These are phyloP conservation scores for Meteorus sp. DNA, from an alignment of 1,140 invertebrate genomes.

Conservation along the genomic window DNA sequence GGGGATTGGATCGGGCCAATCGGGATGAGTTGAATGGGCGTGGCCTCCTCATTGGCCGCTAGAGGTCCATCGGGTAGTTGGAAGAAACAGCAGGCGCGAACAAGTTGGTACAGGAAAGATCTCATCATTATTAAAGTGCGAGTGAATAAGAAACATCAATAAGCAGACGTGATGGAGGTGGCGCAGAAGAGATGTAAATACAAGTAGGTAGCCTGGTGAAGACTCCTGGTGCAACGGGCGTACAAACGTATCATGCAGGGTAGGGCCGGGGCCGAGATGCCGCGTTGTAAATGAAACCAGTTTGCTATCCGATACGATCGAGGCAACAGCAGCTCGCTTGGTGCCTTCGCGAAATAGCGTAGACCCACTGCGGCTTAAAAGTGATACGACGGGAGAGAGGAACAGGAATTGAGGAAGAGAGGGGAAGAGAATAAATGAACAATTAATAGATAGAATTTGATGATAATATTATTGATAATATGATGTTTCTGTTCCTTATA, in stretches of 20 bases:
- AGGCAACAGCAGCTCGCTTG: slow-evolving; percentile 48
- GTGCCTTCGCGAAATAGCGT: slow-evolving; percentile 10
- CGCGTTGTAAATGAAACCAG: slow-evolving; percentile 60
- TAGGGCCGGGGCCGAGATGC: slow-evolving; percentile 57
- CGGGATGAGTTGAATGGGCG: slow-evolving; percentile 43
- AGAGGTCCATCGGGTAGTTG: slow-evolving; percentile 14
- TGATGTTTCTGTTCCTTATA: too few relatives aligned
- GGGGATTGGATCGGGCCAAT: slow-evolving; percentile 54
- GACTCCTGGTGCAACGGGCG: slow-evolving; percentile 43
- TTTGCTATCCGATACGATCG: slow-evolving; percentile 61
- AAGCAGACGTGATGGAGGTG: slow-evolving; percentile 6
- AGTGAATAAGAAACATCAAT: neutral
- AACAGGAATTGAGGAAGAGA: neutral
- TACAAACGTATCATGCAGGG: slow-evolving; percentile 60
- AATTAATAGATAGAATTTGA: too few relatives aligned
- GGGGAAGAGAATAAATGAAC: neutral
- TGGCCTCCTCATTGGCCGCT: slow-evolving; percentile 48
- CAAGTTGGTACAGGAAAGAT: too few relatives aligned
- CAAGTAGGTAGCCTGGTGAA: slow-evolving; percentile 29
- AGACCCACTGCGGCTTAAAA: too few relatives aligned
- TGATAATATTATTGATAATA: too few relatives aligned
- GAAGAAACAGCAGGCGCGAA: neutral
- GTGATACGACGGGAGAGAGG: too few relatives aligned
- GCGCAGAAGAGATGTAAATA: slow-evolving; percentile 1
- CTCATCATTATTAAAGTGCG: too few relatives aligned